Evolutionary conservation across 2,113 vertebrate genomes (phyloP).

Genomic region (Antechinus flavipes): DNA sequence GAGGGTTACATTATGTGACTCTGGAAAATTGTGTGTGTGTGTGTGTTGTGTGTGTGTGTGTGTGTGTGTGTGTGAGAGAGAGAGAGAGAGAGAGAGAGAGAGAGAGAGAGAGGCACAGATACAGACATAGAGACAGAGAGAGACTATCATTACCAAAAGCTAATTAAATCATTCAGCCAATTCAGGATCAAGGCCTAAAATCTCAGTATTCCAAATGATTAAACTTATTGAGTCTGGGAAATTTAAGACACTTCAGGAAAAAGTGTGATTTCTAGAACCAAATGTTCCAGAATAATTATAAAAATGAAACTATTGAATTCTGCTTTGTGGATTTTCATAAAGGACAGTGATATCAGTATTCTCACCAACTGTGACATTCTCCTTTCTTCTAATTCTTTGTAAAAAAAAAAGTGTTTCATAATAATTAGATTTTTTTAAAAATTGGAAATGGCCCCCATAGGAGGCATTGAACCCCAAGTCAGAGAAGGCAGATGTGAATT

Average conservation of each 20-base stretch:
- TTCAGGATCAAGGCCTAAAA: slow-evolving; percentile 58
- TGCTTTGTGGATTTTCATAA: slow-evolving; percentile 54
- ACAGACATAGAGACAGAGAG: no score
- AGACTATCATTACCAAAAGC: slow-evolving; percentile 1
- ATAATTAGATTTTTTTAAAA: slow-evolving; percentile 61
- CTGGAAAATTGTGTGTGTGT: no score
- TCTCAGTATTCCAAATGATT: slow-evolving; percentile 53
- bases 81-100: no score
- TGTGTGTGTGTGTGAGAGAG: no score
- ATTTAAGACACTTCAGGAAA: slow-evolving; percentile 62
- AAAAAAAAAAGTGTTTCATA: slow-evolving; percentile 56
- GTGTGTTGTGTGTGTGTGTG: no score
- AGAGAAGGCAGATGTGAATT: slow-evolving; percentile 40
- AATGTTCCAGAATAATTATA: slow-evolving; percentile 60
- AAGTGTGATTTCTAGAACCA: slow-evolving; percentile 51
- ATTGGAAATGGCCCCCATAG: slow-evolving; percentile 36
- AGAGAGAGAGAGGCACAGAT: no score
- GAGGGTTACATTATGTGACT: neutral
- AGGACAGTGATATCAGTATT: slow-evolving; percentile 44
- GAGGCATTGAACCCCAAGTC: slow-evolving; percentile 19
- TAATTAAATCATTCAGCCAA: slow-evolving; percentile 31
- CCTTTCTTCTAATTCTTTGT: slow-evolving; percentile 49
- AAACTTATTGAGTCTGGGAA: slow-evolving; percentile 62
- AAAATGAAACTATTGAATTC: slow-evolving; percentile 55
- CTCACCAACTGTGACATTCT: slow-evolving; percentile 47